These are phyloP conservation scores for Dicentrarchus labrax DNA, from an alignment of 2,113 vertebrate genomes.

Conservation along the genomic window DNA sequence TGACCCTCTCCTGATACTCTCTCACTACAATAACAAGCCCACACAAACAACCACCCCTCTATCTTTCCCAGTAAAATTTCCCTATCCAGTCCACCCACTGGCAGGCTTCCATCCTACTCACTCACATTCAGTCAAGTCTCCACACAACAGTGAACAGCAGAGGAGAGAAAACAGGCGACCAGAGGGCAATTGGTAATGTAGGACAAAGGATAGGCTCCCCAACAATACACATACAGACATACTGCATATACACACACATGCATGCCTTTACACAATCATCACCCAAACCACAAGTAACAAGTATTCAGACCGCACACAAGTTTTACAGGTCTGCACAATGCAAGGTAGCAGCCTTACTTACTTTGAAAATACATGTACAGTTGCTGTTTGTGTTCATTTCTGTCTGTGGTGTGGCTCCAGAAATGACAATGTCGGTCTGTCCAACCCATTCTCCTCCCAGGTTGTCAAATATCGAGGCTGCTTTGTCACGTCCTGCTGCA, in stretches of 20 bases:
- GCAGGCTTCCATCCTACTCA: constrained; percentile 32
- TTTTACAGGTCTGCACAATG: not conserved
- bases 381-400: not conserved
- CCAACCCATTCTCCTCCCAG: not conserved
- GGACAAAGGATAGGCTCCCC: constrained; percentile 6
- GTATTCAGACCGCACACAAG: no score
- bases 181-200: constrained; percentile 34
- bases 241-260: not conserved
- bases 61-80: constrained; percentile 19
- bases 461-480: no score
- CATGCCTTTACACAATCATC: not conserved
- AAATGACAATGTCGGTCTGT: not conserved
- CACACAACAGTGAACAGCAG: constrained; percentile 1
- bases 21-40: constrained; percentile 18
- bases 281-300: not conserved
- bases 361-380: not conserved
- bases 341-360: not conserved
- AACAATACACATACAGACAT: constrained; percentile 3
- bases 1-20: constrained; percentile 13
- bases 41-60: constrained; percentile 14
- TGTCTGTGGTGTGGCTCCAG: not conserved
- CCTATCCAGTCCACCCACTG: constrained; percentile 25
- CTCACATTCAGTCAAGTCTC: not conserved
- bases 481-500: no score
- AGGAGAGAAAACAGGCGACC: constrained; percentile 28